Conservation (phyloP, 2,113 vertebrate species). For the Entomyzon cyanotis region DNA sequence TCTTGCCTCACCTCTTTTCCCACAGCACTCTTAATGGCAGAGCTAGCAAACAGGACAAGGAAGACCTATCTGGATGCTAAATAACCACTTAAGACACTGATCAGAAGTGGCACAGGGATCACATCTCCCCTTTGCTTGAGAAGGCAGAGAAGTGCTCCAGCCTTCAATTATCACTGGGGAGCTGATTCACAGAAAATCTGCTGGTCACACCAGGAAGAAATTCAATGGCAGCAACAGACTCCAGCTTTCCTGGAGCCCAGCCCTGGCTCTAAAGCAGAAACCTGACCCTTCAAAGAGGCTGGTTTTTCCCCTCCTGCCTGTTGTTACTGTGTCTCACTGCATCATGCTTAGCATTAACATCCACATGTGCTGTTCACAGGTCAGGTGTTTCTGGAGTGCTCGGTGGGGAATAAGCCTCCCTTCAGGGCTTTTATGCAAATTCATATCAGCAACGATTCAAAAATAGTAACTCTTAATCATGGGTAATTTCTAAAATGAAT, state of each 20-base stretch:
- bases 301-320: not conserved
- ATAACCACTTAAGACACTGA: not conserved
- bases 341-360: not conserved
- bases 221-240: not conserved
- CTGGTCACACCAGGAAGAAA: not conserved
- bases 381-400: not conserved
- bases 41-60: not conserved
- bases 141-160: not conserved
- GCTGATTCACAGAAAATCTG: not conserved
- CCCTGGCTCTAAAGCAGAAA: not conserved
- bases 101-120: not conserved
- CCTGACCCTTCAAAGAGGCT: not conserved
- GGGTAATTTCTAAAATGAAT: conserved; percentile 36
- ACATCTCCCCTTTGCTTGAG: not conserved
- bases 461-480: conserved; percentile 24
- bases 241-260: not conserved
- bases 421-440: not conserved
- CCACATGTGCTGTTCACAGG: not conserved
- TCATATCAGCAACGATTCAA: not conserved
- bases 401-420: not conserved
- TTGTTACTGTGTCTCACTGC: not conserved
- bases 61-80: not conserved
- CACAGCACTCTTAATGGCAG: not conserved
- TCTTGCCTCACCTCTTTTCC: not conserved
- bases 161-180: not conserved